These are phyloP conservation scores for Myxocyprinus asiaticus DNA, from an alignment of 2,113 vertebrate genomes.

Conservation along the genomic window DNA sequence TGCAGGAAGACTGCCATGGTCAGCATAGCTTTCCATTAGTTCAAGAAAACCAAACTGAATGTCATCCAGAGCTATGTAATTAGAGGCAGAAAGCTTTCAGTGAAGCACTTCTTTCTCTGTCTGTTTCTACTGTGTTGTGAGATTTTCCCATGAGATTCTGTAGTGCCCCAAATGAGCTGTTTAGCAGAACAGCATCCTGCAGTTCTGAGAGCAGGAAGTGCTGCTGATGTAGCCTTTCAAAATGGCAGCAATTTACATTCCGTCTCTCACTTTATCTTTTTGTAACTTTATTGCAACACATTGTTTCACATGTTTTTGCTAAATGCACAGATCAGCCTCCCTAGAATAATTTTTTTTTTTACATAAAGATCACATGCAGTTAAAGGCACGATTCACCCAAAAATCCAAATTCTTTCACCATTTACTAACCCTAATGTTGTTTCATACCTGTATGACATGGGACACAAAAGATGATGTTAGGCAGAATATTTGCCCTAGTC, in stretches of 20 bases:
- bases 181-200: slow-evolving; percentile 31
- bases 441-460: no score
- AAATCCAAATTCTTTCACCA: no score
- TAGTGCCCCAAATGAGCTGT: slow-evolving; percentile 20
- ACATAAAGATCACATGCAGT: no score
- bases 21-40: slow-evolving; percentile 9
- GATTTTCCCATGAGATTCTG: slow-evolving; percentile 36
- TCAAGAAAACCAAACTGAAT: slow-evolving; percentile 24
- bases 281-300: neutral
- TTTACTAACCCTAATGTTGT: no score
- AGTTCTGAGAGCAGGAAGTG: slow-evolving; percentile 19
- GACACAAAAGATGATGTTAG: no score
- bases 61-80: slow-evolving; percentile 32
- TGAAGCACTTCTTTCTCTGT: slow-evolving; percentile 1
- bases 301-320: no score
- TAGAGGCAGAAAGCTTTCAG: slow-evolving; percentile 43
- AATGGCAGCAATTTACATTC: no score
- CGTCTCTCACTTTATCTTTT: neutral
- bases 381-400: no score
- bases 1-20: slow-evolving; percentile 6
- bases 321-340: no score
- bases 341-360: no score
- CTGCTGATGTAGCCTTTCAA: slow-evolving; percentile 19
- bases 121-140: slow-evolving; percentile 1
- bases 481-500: no score